Conservation (phyloP, 2,113 vertebrate genomes). For the Lycaon pictus region DNA sequence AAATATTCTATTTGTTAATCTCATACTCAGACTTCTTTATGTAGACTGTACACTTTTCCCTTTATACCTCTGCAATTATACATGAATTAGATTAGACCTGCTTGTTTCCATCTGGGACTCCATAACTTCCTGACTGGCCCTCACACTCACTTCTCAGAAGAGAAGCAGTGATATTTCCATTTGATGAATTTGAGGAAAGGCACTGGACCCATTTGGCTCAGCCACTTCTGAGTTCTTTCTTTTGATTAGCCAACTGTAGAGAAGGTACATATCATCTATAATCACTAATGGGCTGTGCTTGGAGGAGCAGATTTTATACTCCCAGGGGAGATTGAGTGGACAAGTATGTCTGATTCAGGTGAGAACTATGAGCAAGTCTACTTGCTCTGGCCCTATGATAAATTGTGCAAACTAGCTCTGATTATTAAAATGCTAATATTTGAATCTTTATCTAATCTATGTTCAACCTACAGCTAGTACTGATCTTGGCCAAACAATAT, state of each 20-base stretch:
- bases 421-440: background rate
- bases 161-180: background rate
- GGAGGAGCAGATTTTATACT: background rate
- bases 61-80: background rate
- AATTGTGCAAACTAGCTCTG: background rate
- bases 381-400: background rate
- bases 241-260: background rate
- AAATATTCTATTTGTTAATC: background rate
- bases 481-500: conserved; percentile 18
- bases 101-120: background rate
- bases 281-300: background rate
- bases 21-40: background rate
- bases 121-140: background rate
- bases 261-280: background rate
- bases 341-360: background rate
- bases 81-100: background rate
- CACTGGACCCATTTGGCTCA: background rate
- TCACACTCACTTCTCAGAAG: background rate
- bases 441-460: background rate
- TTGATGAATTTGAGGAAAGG: background rate
- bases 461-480: background rate
- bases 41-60: background rate
- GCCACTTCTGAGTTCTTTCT: background rate
- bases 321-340: background rate
- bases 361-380: background rate